Percentiles rank a stretch among this genome's conserved stretches.
Evolutionary conservation across 2,113 vertebrate species (phyloP).

Genomic region (Ariopsis seemanni): DNA sequence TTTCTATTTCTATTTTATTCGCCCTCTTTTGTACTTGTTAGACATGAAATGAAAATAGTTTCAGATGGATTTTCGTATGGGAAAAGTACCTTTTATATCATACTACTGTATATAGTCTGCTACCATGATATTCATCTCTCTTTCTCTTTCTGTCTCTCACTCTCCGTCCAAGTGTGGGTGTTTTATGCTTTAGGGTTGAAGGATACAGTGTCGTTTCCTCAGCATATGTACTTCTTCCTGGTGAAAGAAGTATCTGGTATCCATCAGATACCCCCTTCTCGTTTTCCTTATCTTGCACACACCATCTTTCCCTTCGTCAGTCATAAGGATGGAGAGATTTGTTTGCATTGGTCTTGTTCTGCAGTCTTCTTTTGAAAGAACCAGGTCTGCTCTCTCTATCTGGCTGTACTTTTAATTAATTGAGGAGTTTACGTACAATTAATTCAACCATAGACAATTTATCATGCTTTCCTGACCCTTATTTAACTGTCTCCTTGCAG

Average conservation of each 20-base stretch:
- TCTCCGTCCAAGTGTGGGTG: conserved; percentile 21
- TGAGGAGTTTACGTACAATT: background rate
- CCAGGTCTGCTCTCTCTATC: background rate
- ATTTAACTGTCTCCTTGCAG: background rate
- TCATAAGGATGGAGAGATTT: conserved; percentile 22
- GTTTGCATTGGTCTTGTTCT: conserved; percentile 23
- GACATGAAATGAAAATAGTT: background rate
- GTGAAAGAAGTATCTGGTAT: conserved; percentile 43
- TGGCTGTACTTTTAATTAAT: background rate
- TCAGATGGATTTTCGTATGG: background rate
- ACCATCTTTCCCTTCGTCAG: conserved; percentile 28
- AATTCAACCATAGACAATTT: background rate
- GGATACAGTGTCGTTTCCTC: conserved; percentile 40
- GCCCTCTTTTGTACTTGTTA: background rate
- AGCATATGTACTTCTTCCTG: conserved; percentile 43
- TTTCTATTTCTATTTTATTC: background rate
- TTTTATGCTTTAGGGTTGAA: conserved; percentile 51
- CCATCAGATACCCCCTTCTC: conserved; percentile 47
- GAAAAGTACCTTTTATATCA: background rate
- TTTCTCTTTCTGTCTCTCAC: background rate
- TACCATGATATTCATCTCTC: background rate
- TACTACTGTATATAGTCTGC: background rate
- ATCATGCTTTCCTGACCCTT: background rate
- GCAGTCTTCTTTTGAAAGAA: background rate
- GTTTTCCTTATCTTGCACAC: conserved; percentile 52